Conservation (phyloP, 2,113 vertebrate genomes). For the Regulus satrapa region DNA sequence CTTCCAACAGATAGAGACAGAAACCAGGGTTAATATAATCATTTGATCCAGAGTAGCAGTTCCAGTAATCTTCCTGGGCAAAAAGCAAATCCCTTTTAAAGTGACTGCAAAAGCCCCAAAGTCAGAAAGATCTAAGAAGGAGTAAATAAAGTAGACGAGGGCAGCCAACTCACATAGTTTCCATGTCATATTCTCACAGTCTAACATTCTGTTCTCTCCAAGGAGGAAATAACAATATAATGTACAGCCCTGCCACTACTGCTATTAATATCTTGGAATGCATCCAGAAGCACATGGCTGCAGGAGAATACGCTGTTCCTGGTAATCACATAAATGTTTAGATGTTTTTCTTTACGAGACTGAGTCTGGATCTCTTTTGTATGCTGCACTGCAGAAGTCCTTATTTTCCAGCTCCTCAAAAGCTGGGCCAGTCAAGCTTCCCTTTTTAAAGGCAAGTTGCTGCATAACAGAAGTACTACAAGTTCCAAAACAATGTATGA, state of each 20-base stretch:
- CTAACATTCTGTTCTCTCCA: slow-evolving; percentile 71
- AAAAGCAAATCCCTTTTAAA: slow-evolving; percentile 32
- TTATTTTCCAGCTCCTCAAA: slow-evolving; percentile 51
- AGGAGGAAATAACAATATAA: slow-evolving; percentile 72
- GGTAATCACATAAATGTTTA: slow-evolving; percentile 30
- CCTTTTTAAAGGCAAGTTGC: slow-evolving; percentile 12
- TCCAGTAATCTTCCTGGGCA: not conserved
- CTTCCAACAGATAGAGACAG: not conserved
- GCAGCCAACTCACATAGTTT: slow-evolving; percentile 64
- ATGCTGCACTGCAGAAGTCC: not conserved
- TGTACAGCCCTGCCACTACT: slow-evolving; percentile 58
- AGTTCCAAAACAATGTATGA: slow-evolving; percentile 57
- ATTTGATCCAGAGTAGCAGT: not conserved
- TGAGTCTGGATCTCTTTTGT: not conserved
- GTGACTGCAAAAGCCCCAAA: slow-evolving; percentile 7
- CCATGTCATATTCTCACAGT: slow-evolving; percentile 66
- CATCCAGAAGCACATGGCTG: slow-evolving; percentile 53
- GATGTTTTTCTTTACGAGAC: slow-evolving; percentile 23
- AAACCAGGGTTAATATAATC: not conserved
- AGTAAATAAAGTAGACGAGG: slow-evolving; percentile 39
- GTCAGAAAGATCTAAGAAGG: slow-evolving; percentile 57
- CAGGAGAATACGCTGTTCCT: slow-evolving; percentile 58
- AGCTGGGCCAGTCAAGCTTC: not conserved
- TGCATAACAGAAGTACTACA: slow-evolving; percentile 27
- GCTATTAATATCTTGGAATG: slow-evolving; percentile 73